Conservation (phyloP, 2,113 vertebrate species). For the Emydura subglobosa region DNA sequence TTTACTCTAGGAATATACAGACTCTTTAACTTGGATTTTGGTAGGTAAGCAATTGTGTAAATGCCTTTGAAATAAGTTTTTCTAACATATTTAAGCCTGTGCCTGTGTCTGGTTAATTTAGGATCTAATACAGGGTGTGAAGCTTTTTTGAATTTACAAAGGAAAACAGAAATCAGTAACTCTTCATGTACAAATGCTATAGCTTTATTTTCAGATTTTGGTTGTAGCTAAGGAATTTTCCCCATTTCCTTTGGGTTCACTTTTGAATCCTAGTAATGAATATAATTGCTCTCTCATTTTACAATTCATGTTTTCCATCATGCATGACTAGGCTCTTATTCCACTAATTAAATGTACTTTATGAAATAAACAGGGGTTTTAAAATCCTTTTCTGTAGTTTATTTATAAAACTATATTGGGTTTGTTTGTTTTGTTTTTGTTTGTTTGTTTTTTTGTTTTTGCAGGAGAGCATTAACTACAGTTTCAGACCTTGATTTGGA, state of each 20-base stretch:
- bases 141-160: neutral
- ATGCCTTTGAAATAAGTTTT: neutral
- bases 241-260: neutral
- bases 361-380: neutral
- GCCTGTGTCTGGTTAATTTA: neutral
- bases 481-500: neutral
- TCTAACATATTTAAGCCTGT: neutral
- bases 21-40: neutral
- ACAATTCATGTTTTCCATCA: neutral
- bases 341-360: neutral
- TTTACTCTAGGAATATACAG: neutral
- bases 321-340: neutral
- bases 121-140: neutral
- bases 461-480: constrained; percentile 11
- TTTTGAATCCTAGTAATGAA: neutral
- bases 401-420: neutral
- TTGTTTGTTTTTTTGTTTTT: neutral
- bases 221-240: neutral
- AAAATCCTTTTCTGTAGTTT: neutral
- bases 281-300: neutral
- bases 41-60: neutral
- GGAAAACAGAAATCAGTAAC: neutral
- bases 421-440: neutral
- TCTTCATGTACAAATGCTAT: neutral
- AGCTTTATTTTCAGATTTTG: neutral